phyloP scores from a whole-genome alignment of 2,113 vertebrate genomes.

The Heptranchias perlo region DNA sequence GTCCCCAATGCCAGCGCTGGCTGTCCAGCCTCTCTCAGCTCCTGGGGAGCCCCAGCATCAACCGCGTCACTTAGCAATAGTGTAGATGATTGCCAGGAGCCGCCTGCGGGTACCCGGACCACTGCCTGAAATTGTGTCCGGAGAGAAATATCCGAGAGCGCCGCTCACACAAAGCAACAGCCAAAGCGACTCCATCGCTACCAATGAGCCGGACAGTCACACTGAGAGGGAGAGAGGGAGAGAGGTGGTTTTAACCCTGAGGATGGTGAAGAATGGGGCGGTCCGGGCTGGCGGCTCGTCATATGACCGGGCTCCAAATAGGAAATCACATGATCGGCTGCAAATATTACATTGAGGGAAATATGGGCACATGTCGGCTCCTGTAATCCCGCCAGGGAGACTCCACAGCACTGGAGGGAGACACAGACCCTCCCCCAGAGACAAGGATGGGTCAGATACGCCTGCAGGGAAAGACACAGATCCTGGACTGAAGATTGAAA shows the following conservation, averaged over 20 bases:
- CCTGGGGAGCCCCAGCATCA: background rate
- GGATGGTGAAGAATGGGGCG: too few species aligned
- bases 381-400: background rate
- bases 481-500: too few species aligned
- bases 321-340: background rate
- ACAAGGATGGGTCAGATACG: too few species aligned
- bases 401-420: too few species aligned
- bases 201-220: background rate
- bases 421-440: too few species aligned
- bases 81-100: slow-evolving; percentile 58
- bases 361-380: background rate
- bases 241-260: too few species aligned
- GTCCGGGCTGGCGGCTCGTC: background rate
- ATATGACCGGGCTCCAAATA: background rate
- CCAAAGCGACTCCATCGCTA: background rate
- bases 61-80: slow-evolving; percentile 57
- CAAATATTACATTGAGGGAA: background rate
- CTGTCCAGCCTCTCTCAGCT: background rate
- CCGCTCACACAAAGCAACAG: background rate
- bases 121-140: slow-evolving; percentile 56
- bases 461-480: too few species aligned
- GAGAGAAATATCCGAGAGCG: slow-evolving; percentile 23
- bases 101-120: slow-evolving; percentile 61
- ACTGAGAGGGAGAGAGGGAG: background rate
- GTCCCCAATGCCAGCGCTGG: background rate